phyloP scores from a whole-genome alignment of 2,888 invertebrate species.

The Monochamus alternatus region DNA sequence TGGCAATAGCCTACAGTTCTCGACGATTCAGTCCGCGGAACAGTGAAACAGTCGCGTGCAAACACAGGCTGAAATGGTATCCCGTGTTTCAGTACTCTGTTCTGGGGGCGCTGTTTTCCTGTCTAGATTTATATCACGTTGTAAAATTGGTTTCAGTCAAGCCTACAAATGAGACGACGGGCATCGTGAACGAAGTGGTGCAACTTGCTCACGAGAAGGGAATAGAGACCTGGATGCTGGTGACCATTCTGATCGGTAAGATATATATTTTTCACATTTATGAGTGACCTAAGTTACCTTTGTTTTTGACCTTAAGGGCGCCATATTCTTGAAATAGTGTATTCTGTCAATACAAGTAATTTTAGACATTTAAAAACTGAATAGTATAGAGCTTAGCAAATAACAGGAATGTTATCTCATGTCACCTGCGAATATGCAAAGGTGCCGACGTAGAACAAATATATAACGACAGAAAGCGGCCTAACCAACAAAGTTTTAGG shows the following conservation, averaged over 20 bases:
- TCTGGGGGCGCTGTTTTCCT: constrained; percentile 52
- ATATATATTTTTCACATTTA: not conserved
- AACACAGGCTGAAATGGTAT: constrained; percentile 53
- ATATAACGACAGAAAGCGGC: no score
- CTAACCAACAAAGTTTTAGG: no score
- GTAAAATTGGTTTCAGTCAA: constrained; percentile 46
- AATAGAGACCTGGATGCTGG: constrained; percentile 88
- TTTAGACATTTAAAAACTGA: no score
- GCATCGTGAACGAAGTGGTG: constrained; percentile 46
- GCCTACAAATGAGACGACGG: constrained; percentile 45
- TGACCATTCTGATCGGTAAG: constrained; percentile 87
- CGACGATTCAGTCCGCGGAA: not conserved
- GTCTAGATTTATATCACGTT: constrained; percentile 52
- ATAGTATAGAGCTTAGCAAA: no score
- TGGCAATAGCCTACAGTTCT: not conserved
- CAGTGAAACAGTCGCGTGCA: constrained; percentile 25
- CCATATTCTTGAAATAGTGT: no score
- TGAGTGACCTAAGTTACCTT: no score
- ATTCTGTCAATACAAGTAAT: no score
- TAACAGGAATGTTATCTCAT: no score
- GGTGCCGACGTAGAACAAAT: no score
- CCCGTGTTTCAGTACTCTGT: constrained; percentile 55
- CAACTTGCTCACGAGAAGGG: constrained; percentile 76
- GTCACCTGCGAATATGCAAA: no score
- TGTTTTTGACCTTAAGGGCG: no score